These are phyloP conservation scores for Mustelus asterias DNA, from an alignment of 2,113 vertebrate species.

Conservation along the genomic window DNA sequence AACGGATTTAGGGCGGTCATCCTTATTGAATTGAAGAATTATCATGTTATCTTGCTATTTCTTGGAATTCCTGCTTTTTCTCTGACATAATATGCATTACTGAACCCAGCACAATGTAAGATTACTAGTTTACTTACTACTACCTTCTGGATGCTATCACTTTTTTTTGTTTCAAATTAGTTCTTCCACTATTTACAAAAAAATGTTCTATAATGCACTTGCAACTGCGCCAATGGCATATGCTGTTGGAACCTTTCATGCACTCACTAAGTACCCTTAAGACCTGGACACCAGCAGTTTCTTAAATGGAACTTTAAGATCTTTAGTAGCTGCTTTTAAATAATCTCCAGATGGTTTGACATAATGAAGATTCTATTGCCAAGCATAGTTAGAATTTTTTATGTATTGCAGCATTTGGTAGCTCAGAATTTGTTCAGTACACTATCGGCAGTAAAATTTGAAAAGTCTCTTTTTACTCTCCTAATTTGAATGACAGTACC, in stretches of 20 bases:
- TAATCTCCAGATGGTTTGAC: constrained; percentile 21
- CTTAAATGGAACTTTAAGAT: background rate
- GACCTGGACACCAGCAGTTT: background rate
- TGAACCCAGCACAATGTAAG: constrained; percentile 50
- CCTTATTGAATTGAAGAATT: constrained; percentile 50
- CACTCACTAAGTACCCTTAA: background rate
- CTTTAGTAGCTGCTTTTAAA: background rate
- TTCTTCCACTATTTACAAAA: background rate
- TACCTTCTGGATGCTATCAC: constrained; percentile 55
- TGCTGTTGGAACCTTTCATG: background rate
- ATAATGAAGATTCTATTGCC: background rate
- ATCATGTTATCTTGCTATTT: constrained; percentile 56
- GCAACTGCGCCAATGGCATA: background rate
- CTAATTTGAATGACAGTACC: background rate
- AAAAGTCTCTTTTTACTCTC: background rate
- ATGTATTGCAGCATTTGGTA: background rate
- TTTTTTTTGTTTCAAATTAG: constrained; percentile 38
- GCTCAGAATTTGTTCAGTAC: background rate
- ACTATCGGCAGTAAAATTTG: background rate
- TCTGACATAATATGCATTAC: constrained; percentile 51
- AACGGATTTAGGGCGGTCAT: constrained; percentile 52
- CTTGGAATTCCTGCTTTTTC: constrained; percentile 50
- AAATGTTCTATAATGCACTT: background rate
- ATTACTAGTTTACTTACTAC: constrained; percentile 49
- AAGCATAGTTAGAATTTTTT: background rate